These are phyloP conservation scores for Gopherus evgoodei DNA, from an alignment of 2,113 vertebrate species.

Conservation along the genomic window DNA sequence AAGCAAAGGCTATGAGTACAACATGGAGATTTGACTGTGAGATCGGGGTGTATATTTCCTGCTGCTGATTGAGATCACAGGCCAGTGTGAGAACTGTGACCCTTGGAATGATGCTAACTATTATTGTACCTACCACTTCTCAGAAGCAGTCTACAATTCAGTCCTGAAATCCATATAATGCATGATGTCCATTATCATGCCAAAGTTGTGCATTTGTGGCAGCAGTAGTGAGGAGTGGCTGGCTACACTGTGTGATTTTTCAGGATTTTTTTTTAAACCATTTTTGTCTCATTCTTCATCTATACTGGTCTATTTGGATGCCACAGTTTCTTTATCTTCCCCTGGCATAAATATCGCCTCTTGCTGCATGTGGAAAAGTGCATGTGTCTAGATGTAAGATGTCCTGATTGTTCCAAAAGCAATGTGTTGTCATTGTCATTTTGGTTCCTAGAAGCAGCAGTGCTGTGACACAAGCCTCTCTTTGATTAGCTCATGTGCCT, in stretches of 20 bases:
- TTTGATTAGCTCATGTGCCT: background rate
- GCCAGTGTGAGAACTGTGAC: background rate
- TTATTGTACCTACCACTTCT: background rate
- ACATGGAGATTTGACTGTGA: background rate
- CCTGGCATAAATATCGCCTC: background rate
- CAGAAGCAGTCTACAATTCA: background rate
- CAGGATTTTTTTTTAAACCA: background rate
- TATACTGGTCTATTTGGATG: background rate
- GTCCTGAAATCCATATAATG: background rate
- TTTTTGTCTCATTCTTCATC: background rate
- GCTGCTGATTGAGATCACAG: background rate
- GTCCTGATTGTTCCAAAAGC: background rate
- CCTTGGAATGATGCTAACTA: background rate
- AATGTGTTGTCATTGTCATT: conserved; percentile 11
- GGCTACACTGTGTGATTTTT: rapidly evolving
- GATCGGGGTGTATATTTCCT: background rate
- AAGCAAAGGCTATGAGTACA: too few species aligned
- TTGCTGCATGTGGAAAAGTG: background rate
- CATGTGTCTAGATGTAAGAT: background rate
- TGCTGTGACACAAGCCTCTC: background rate
- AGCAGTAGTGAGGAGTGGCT: background rate
- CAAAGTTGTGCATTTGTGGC: background rate
- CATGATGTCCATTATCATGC: background rate
- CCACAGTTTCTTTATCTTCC: background rate
- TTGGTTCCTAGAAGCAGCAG: conserved; percentile 21